Conservation (phyloP, 2,113 vertebrate species). For the Amia ocellicauda region DNA sequence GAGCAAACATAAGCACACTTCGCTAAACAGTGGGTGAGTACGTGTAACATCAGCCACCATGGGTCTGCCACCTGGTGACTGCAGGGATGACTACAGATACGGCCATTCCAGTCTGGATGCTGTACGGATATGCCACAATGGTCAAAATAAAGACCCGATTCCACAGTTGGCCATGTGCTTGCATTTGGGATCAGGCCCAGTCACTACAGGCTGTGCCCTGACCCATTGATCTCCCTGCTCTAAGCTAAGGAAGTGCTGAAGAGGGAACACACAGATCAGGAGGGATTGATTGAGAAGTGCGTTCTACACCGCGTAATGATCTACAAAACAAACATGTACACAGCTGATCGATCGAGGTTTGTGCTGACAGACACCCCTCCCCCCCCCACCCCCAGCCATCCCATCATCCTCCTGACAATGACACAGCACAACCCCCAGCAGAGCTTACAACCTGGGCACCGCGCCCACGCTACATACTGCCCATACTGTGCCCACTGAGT, state of each 20-base stretch:
- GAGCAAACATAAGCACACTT: too few relatives aligned
- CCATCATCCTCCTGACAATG: not conserved
- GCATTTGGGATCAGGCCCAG: not conserved
- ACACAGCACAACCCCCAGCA: constrained; percentile 2
- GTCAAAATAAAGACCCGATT: too few relatives aligned
- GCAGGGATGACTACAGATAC: too few relatives aligned
- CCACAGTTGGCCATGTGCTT: too few relatives aligned
- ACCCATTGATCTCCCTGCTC: constrained; percentile 14
- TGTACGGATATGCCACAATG: too few relatives aligned
- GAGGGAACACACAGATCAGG: constrained; percentile 15
- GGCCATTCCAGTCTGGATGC: too few relatives aligned
- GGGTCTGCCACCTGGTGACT: too few relatives aligned
- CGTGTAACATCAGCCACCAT: too few relatives aligned
- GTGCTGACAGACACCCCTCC: not conserved
- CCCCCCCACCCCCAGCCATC: not conserved
- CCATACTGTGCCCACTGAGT: too few relatives aligned
- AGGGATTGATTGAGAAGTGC: constrained; percentile 22
- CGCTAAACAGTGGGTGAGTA: too few relatives aligned
- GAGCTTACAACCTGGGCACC: too few relatives aligned
- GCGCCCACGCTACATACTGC: too few relatives aligned
- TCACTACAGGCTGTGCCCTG: not conserved
- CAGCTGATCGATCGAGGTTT: not conserved
- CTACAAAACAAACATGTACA: constrained; percentile 29
- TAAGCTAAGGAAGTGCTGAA: constrained; percentile 10
- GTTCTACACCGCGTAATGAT: constrained; percentile 12